phyloP scores from a whole-genome alignment of 1,140 invertebrate species.

The Harlomillsia oculata region DNA sequence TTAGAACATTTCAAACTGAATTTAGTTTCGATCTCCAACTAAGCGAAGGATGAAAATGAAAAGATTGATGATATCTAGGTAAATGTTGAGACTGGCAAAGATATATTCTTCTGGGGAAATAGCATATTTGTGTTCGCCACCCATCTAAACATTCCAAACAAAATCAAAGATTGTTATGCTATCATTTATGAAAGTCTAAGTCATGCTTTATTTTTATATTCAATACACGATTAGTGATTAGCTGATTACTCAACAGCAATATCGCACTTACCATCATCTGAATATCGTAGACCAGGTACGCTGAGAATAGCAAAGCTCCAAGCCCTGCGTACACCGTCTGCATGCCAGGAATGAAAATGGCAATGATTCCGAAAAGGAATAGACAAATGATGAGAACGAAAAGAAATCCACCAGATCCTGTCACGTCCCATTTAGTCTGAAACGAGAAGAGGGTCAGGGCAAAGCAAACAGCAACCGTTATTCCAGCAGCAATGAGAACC shows the following conservation, averaged over 20 bases:
- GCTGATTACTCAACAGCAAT: too few species aligned
- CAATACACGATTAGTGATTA: constrained; percentile 46
- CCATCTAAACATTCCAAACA: constrained; percentile 58
- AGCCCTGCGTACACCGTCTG: constrained; percentile 20
- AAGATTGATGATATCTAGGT: constrained; percentile 82
- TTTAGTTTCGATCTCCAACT: constrained; percentile 47
- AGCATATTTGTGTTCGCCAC: constrained; percentile 81
- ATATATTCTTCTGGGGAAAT: constrained; percentile 94
- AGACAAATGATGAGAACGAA: constrained; percentile 46
- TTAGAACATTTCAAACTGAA: too few species aligned
- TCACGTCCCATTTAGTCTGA: constrained; percentile 43
- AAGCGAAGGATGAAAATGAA: constrained; percentile 79
- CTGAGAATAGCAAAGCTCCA: constrained; percentile 61
- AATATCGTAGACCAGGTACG: constrained; percentile 86
- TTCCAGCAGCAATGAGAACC: constrained; percentile 43
- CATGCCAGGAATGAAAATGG: constrained; percentile 34
- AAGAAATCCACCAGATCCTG: constrained; percentile 43
- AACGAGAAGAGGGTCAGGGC: constrained; percentile 50
- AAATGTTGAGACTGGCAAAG: constrained; percentile 82
- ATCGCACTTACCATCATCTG: constrained; percentile 66
- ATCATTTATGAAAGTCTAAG: too few species aligned
- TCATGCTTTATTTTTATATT: too few species aligned
- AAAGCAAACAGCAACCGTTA: constrained; percentile 43
- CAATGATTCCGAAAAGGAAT: constrained; percentile 44
- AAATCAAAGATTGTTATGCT: constrained; percentile 36